These are phyloP conservation scores for Oryzias dopingdopingensis DNA, from an alignment of 2,797 vertebrate species.

Conservation along the genomic window DNA sequence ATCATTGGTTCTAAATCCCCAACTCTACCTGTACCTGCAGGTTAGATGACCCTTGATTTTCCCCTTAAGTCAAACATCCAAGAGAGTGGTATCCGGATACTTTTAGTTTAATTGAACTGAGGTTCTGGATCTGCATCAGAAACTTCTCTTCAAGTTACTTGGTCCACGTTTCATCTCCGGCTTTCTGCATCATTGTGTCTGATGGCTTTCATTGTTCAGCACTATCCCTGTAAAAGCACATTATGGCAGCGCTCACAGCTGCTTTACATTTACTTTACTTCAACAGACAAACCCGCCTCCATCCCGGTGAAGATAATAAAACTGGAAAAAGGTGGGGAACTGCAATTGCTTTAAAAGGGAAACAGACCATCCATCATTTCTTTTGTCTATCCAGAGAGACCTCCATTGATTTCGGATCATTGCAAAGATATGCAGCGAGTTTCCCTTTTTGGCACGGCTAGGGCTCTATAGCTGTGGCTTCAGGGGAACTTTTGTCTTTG, in stretches of 20 bases:
- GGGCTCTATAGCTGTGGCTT: constrained; percentile 33
- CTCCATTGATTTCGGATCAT: constrained; percentile 72
- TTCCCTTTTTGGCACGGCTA: constrained; percentile 41
- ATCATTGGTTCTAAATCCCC: no score
- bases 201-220: constrained; percentile 29
- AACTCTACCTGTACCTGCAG: no score
- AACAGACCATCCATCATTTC: constrained; percentile 66
- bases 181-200: constrained; percentile 6
- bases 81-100: no score
- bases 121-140: neutral
- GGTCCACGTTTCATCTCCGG: constrained; percentile 3
- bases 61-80: no score
- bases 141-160: constrained; percentile 1
- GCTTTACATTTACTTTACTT: constrained; percentile 47
- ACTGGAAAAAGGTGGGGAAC: constrained; percentile 58
- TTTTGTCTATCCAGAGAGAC: constrained; percentile 65
- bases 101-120: neutral
- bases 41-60: no score
- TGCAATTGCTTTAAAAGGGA: constrained; percentile 57
- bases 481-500: constrained; percentile 53
- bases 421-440: constrained; percentile 63
- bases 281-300: constrained; percentile 35
- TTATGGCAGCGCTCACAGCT: constrained; percentile 38
- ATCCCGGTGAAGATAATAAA: constrained; percentile 47
- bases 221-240: constrained; percentile 22